Percentiles rank a stretch among this genome's conserved stretches.
These are phyloP conservation scores for Hemicentrotus pulcherrimus DNA, from an alignment of 35 echinoderm and acorn worm species.

Conservation along the genomic window DNA sequence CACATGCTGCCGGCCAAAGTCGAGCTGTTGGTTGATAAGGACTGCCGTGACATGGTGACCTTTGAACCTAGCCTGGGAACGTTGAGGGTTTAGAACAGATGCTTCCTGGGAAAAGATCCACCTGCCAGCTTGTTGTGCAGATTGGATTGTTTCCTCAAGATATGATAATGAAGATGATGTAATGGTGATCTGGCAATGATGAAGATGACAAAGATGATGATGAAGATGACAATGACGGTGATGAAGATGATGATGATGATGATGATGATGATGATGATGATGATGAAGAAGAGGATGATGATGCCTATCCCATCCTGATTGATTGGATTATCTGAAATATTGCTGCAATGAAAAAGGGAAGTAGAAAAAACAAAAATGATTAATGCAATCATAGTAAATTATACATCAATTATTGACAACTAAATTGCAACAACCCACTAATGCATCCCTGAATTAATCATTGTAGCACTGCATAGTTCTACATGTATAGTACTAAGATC, in stretches of 20 bases:
- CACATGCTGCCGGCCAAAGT: neutral
- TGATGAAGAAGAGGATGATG: neutral
- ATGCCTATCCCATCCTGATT: conserved; percentile 85
- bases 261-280: neutral
- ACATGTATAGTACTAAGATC: neutral
- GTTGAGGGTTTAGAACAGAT: neutral
- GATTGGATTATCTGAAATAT: conserved; percentile 99
- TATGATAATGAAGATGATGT: neutral
- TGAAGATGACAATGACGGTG: neutral
- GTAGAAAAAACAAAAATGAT: neutral
- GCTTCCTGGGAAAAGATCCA: neutral
- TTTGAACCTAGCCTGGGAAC: neutral
- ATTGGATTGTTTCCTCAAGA: neutral
- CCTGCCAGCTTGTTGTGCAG: neutral
- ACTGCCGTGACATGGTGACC: neutral
- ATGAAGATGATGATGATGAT: neutral
- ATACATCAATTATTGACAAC: no score
- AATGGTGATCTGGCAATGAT: neutral
- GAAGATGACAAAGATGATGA: neutral
- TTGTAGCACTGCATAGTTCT: neutral
- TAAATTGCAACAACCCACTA: neutral
- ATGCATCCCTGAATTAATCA: neutral
- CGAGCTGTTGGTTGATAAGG: neutral
- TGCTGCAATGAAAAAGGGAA: conserved; percentile 62
- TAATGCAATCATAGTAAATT: no score